These are phyloP conservation scores for Mirounga angustirostris DNA, from an alignment of 2,113 vertebrate species.

Conservation along the genomic window DNA sequence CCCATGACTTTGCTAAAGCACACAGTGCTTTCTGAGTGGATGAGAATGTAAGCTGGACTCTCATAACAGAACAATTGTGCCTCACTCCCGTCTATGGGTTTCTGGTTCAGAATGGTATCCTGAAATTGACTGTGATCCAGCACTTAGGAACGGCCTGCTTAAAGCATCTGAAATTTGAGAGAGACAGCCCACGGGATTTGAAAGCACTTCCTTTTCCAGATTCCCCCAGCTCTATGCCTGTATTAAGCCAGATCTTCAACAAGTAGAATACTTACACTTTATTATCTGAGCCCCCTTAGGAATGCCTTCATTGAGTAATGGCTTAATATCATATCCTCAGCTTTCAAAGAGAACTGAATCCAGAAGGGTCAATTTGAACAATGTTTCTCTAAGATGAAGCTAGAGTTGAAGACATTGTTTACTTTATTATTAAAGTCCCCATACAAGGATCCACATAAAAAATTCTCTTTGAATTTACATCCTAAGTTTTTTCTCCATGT, in stretches of 20 bases:
- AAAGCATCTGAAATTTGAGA: constrained; percentile 50
- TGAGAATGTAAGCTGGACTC: not conserved
- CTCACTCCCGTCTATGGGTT: not conserved
- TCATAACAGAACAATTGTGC: not conserved
- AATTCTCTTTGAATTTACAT: constrained; percentile 36
- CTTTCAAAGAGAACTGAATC: constrained; percentile 42
- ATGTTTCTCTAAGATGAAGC: not conserved
- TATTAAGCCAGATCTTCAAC: constrained; percentile 41
- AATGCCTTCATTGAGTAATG: constrained; percentile 37
- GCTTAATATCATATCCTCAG: constrained; percentile 43
- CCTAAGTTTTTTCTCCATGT: constrained; percentile 27
- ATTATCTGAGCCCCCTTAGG: not conserved
- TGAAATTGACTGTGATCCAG: not conserved
- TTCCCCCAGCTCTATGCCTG: not conserved
- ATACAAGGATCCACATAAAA: not conserved
- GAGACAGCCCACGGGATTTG: not conserved
- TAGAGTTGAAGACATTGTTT: not conserved
- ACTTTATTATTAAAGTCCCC: not conserved
- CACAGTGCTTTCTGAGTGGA: not conserved
- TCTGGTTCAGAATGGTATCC: constrained; percentile 24
- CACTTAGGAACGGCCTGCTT: not conserved
- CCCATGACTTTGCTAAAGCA: not conserved
- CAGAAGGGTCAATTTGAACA: not conserved
- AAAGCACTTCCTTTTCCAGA: constrained; percentile 44
- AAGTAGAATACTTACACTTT: constrained; percentile 9